phyloP scores from a whole-genome alignment of 2,797 vertebrate species.

The Enteromius treurensis region DNA sequence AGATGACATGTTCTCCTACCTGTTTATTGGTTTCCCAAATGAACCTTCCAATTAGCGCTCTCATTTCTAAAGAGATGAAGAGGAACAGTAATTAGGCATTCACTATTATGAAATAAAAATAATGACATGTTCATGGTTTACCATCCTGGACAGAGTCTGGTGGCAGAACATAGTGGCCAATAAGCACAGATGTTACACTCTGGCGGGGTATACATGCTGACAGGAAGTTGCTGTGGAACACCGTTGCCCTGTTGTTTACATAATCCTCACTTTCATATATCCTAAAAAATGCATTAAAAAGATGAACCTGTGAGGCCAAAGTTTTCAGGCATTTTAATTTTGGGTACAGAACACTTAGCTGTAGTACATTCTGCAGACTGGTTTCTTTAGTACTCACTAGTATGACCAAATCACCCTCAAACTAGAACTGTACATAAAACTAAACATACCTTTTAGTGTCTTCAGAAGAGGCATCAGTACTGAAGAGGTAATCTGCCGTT shows the following conservation, averaged over 20 bases:
- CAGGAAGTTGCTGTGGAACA: conserved; percentile 90
- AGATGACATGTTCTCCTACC: conserved; percentile 66
- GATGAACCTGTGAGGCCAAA: background rate
- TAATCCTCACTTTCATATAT: conserved; percentile 86
- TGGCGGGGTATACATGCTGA: conserved; percentile 67
- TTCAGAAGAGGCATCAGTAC: conserved; percentile 82
- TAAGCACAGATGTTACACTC: conserved; percentile 72
- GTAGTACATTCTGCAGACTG: background rate
- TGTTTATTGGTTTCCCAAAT: conserved; percentile 86
- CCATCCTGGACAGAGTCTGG: conserved; percentile 86
- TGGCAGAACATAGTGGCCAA: conserved; percentile 91
- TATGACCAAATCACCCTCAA: background rate
- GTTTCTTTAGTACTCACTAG: background rate
- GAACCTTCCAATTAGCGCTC: conserved; percentile 80
- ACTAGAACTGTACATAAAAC: background rate
- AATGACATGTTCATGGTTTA: background rate
- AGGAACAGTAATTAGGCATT: background rate
- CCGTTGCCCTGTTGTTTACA: conserved; percentile 80
- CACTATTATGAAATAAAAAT: background rate
- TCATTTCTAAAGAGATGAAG: conserved; percentile 81
- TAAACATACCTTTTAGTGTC: conserved; percentile 85
- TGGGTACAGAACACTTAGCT: background rate
- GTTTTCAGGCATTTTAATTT: background rate
- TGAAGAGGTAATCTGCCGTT: conserved; percentile 88
- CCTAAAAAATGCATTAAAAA: conserved; percentile 65